Conservation (phyloP, 2,888 invertebrate genomes). For the Eristalis arbustorum region DNA sequence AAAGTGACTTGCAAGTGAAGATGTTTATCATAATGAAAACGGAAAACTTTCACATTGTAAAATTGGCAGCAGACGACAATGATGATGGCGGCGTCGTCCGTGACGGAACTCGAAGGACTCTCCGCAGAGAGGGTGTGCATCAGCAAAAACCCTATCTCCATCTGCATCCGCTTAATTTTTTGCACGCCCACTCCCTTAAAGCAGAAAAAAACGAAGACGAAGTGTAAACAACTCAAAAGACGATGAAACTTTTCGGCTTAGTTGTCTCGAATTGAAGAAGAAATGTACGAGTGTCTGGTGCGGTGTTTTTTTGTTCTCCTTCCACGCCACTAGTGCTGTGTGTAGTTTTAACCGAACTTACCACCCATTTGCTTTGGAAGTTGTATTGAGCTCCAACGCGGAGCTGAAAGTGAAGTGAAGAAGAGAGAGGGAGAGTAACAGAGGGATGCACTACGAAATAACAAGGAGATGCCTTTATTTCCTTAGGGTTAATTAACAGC, state of each 20-base stretch:
- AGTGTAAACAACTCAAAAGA: conserved; percentile 46
- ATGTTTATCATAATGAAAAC: conserved; percentile 70
- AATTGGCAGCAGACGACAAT: conserved; percentile 62
- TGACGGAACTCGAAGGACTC: conserved; percentile 24
- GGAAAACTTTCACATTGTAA: conserved; percentile 70
- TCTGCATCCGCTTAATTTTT: conserved; percentile 7
- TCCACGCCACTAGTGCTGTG: no score
- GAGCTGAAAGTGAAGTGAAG: conserved; percentile 33
- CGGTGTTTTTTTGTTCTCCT: conserved; percentile 2
- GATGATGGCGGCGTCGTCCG: conserved; percentile 11
- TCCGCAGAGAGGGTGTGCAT: neutral
- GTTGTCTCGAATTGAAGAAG: conserved; percentile 59
- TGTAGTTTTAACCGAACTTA: neutral
- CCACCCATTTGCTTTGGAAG: conserved; percentile 3
- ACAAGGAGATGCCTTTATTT: conserved; percentile 42
- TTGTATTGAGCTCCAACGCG: conserved; percentile 55
- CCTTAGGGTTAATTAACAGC: conserved; percentile 64
- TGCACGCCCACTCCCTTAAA: neutral
- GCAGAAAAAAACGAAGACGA: conserved; percentile 11
- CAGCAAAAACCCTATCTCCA: neutral
- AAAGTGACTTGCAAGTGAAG: conserved; percentile 50
- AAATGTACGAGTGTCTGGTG: conserved; percentile 50
- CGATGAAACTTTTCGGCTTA: conserved; percentile 67
- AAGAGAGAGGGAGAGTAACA: neutral
- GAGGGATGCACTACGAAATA: neutral